Evolutionary conservation across 2,888 invertebrate species (phyloP).

Genomic region (Thera obeliscata): DNA sequence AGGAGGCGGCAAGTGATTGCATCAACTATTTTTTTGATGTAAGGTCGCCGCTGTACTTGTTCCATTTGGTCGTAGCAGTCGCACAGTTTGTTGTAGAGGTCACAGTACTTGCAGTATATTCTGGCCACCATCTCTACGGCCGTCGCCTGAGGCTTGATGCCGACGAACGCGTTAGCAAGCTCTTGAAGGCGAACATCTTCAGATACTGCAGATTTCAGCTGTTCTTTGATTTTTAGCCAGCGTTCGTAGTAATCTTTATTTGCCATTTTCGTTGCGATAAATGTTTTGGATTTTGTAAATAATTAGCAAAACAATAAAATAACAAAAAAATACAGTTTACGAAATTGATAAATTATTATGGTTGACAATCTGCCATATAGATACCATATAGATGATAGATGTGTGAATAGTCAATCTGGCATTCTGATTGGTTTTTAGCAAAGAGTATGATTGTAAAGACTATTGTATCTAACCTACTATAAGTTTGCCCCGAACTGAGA

Average conservation of each 20-base stretch:
- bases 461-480: too few relatives aligned
- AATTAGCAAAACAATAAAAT: conserved; percentile 1
- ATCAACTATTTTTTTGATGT: conserved; percentile 84
- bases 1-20: conserved; percentile 83
- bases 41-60: conserved; percentile 85
- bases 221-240: conserved; percentile 69
- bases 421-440: too few relatives aligned
- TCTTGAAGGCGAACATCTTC: conserved; percentile 70
- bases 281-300: not conserved
- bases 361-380: too few relatives aligned
- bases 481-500: too few relatives aligned
- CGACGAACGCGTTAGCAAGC: conserved; percentile 57
- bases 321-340: not conserved
- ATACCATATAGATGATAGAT: not conserved
- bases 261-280: conserved; percentile 53
- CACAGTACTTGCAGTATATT: conserved; percentile 80
- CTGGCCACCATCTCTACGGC: conserved; percentile 80
- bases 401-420: not conserved
- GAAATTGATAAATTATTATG: too few relatives aligned
- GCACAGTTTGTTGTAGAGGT: conserved; percentile 83
- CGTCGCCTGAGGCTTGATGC: conserved; percentile 74
- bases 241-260: conserved; percentile 67
- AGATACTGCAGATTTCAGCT: conserved; percentile 52
- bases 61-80: conserved; percentile 86
- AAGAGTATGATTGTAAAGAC: too few relatives aligned